Evolutionary conservation across 2,888 invertebrate genomes (phyloP), one percentile per base, ranked within the genome.

Genomic region (Pachycephus smyrnensis): DNA sequence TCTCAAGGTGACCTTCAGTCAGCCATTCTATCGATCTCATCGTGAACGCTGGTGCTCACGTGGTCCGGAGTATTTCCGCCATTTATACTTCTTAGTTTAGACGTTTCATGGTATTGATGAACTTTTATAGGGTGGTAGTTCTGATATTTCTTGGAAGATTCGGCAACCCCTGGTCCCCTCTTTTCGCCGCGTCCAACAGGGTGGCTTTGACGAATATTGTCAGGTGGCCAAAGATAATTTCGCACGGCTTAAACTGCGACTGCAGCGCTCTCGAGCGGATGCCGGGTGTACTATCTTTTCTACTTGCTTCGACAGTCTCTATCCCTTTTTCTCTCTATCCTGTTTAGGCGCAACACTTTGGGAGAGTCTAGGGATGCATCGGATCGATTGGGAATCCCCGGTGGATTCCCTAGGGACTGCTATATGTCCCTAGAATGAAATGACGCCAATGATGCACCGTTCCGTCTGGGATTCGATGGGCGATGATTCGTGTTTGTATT

Each of bases 1-100:
- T 55, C 71, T 71, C 11, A 71, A 71, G 71, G 71, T 71, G 71
- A 71, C 71, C 71, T 71, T 71, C 3, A 35, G 32, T 33, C 71
- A 71, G 31, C 35, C 30, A 35, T 71, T 15, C 30, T 71, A 71
- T 71, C 71, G 71, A 71, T 71, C 71, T 71, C 71, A 71, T 33
- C 71, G 71, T 32, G 55, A 23, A 23, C 3, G 30, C 71, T 55
- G 23, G 32, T 32, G 71, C 12, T 71, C 71, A 71, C 35, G 71
- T 33, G 71, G 30, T 30, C 71, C 11, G 15, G 9, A 55, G 23
- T 55, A 55, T 55, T 55, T 55, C 55, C 40, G 40, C 4, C 23
- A 40, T 6, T 1, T 40, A 15, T 40, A 40, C 40, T 15, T 40
- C 40, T 23, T 55, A 9, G 23, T 23, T 55, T 23, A 55, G 23